Evolutionary conservation across 2,797 vertebrate genomes (phyloP).

Genomic region (Clangula hyemalis): DNA sequence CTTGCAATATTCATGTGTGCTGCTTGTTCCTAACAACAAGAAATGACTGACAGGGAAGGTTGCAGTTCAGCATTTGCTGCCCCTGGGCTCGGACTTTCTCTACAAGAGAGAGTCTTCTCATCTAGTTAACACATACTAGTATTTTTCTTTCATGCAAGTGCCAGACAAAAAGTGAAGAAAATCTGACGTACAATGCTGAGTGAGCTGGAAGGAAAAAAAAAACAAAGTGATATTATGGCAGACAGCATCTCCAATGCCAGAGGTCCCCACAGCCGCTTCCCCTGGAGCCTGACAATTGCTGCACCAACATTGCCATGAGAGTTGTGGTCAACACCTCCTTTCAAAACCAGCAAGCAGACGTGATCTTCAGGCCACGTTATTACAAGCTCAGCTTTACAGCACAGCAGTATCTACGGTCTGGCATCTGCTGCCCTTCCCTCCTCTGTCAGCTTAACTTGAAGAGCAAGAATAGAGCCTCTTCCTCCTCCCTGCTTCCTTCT

Average conservation of each 20-base stretch:
- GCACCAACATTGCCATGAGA: not conserved
- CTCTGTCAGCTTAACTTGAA: not conserved
- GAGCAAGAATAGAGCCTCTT: not conserved
- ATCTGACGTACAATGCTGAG: accelerated
- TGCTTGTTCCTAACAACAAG: not conserved
- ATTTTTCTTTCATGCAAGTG: not conserved
- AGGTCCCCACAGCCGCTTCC: not conserved
- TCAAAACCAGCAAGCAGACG: not conserved
- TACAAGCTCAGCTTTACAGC: not conserved
- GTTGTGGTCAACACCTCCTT: not conserved
- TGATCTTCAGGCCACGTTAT: not conserved
- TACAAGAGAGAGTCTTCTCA: not conserved
- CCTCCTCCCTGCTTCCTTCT: not conserved
- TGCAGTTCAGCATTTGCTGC: not conserved
- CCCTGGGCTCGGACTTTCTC: not conserved
- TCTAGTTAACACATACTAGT: too few relatives aligned
- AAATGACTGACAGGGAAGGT: not conserved
- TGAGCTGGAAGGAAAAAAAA: not conserved
- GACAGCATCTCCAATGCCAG: not conserved
- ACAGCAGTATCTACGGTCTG: not conserved
- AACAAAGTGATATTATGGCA: not conserved
- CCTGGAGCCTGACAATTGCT: accelerated
- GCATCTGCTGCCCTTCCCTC: not conserved
- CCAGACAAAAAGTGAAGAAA: not conserved
- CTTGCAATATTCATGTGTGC: accelerated